phyloP scores from a whole-genome alignment of 2,888 invertebrate species.

The Rhimphoctona megacephalus region DNA sequence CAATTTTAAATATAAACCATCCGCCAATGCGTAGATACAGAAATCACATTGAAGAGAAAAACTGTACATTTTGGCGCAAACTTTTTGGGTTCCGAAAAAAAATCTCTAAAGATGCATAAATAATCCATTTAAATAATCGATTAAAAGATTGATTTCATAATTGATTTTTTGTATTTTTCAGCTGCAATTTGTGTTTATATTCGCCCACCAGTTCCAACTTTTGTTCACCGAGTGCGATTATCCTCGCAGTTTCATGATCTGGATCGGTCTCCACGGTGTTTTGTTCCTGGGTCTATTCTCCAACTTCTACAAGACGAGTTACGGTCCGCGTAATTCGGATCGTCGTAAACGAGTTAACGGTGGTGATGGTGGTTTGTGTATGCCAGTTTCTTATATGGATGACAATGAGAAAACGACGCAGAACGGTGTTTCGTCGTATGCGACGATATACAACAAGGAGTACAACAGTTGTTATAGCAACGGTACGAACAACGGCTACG shows the following conservation, averaged over 20 bases:
- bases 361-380: constrained; percentile 87
- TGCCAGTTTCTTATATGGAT: constrained; percentile 89
- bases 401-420: constrained; percentile 76
- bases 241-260: constrained; percentile 95
- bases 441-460: constrained; percentile 86
- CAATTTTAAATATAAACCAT: neutral
- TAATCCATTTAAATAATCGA: neutral
- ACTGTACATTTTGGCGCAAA: neutral
- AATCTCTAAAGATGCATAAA: neutral
- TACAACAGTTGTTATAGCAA: constrained; percentile 88
- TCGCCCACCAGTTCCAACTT: constrained; percentile 96
- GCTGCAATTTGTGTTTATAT: constrained; percentile 97
- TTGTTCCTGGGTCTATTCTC: constrained; percentile 97
- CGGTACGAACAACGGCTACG: constrained; percentile 88
- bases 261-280: constrained; percentile 97
- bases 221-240: constrained; percentile 96
- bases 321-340: constrained; percentile 82
- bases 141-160: neutral
- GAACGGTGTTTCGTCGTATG: constrained; percentile 84
- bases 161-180: constrained; percentile 80
- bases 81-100: no score
- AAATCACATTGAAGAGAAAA: no score
- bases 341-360: constrained; percentile 73
- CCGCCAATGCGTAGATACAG: neutral
- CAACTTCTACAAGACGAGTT: constrained; percentile 96